Conservation (phyloP, 2,888 invertebrate species). For the Drosophila siamana region DNA sequence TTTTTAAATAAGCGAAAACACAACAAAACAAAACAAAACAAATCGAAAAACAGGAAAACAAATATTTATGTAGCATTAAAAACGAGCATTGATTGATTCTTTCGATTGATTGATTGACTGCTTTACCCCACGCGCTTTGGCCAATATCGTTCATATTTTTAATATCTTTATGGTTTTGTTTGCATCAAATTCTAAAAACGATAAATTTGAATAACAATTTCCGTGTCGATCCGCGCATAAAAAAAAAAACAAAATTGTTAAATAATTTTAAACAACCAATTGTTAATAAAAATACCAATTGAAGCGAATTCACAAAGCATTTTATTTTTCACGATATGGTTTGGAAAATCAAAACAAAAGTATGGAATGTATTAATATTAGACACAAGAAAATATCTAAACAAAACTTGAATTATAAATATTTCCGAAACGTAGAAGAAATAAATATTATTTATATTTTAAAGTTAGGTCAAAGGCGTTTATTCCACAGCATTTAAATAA, state of each 20-base stretch:
- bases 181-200: conserved; percentile 56
- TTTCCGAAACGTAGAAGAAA: too few species aligned
- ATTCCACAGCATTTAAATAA: background rate
- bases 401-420: too few species aligned
- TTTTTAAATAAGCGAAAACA: conserved; percentile 47
- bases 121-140: conserved; percentile 56
- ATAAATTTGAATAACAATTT: conserved; percentile 67
- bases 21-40: conserved; percentile 12
- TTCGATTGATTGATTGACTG: conserved; percentile 52
- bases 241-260: conserved; percentile 76
- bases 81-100: conserved; percentile 59
- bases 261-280: conserved; percentile 76
- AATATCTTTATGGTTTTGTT: conserved; percentile 50
- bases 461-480: too few species aligned
- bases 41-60: conserved; percentile 32
- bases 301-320: conserved; percentile 42
- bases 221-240: conserved; percentile 59
- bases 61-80: conserved; percentile 78
- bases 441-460: too few species aligned
- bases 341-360: too few species aligned
- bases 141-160: conserved; percentile 52
- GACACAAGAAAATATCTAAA: too few species aligned
- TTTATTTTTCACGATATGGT: background rate
- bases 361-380: too few species aligned
- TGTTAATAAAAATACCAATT: conserved; percentile 78